Evolutionary conservation across 2,113 vertebrate species (phyloP).

Genomic region (Perccottus glenii): DNA sequence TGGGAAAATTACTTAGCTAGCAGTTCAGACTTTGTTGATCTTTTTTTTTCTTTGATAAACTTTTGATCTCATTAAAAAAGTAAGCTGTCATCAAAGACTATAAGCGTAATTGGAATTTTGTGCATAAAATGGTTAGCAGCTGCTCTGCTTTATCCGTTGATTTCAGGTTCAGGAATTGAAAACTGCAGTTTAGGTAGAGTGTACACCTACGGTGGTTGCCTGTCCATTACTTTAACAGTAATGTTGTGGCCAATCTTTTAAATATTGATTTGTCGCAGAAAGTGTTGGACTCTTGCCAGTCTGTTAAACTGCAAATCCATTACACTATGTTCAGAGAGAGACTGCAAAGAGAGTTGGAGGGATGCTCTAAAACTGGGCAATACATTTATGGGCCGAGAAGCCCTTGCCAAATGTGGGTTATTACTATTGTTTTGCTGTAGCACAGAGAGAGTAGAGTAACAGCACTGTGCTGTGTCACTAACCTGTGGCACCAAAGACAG

Average conservation of each 20-base stretch:
- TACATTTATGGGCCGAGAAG: neutral
- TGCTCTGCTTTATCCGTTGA: slow-evolving; percentile 12
- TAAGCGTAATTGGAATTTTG: neutral
- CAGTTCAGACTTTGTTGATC: slow-evolving; percentile 1
- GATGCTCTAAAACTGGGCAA: no score
- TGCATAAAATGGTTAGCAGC: slow-evolving; percentile 1
- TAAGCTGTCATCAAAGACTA: neutral
- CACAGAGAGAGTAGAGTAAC: slow-evolving; percentile 7
- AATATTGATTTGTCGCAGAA: slow-evolving; percentile 68
- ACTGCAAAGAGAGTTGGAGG: slow-evolving; percentile 21
- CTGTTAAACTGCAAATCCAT: slow-evolving; percentile 50
- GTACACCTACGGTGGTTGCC: slow-evolving; percentile 40
- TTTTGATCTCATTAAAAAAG: slow-evolving; percentile 1
- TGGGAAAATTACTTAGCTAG: slow-evolving; percentile 25
- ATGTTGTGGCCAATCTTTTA: slow-evolving; percentile 57
- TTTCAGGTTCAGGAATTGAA: slow-evolving; percentile 14
- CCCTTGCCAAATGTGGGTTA: slow-evolving; percentile 20
- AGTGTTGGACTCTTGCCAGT: slow-evolving; percentile 55
- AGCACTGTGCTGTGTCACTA: slow-evolving; percentile 15
- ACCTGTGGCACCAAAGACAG: slow-evolving; percentile 22
- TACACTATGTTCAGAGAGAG: slow-evolving; percentile 8
- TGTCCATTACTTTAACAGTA: slow-evolving; percentile 64
- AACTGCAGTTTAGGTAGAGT: slow-evolving; percentile 35
- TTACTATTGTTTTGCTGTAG: slow-evolving; percentile 18
- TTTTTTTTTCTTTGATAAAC: slow-evolving; percentile 15